Evolutionary conservation across 2,888 invertebrate genomes (phyloP).

Genomic region (Pyrochroa serraticornis): DNA sequence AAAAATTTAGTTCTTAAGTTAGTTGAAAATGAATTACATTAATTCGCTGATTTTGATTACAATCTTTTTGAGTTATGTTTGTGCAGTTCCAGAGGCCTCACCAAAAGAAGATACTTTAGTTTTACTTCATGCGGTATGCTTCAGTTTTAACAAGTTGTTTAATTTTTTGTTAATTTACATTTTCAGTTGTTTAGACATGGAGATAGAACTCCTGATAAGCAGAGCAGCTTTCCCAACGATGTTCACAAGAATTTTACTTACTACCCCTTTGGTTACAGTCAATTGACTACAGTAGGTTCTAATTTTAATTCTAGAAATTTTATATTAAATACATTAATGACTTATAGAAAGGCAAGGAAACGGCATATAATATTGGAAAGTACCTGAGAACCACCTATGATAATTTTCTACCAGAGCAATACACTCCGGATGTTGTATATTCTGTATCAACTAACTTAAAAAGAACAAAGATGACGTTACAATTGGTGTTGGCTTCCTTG

Average conservation of each 20-base stretch:
- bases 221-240: not conserved
- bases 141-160: too few relatives aligned
- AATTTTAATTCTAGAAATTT: not conserved
- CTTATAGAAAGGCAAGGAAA: slow-evolving; percentile 8
- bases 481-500: slow-evolving; percentile 3
- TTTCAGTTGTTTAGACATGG: slow-evolving; percentile 14
- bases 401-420: slow-evolving; percentile 2
- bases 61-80: too few relatives aligned
- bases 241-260: not conserved
- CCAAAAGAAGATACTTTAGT: slow-evolving; percentile 9
- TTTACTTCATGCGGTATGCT: slow-evolving; percentile 14
- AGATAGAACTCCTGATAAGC: slow-evolving; percentile 8
- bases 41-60: too few relatives aligned
- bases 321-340: not conserved
- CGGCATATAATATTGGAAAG: slow-evolving; percentile 4
- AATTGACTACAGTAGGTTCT: slow-evolving; percentile 1
- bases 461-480: slow-evolving; percentile 11
- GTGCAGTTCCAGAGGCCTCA: not conserved
- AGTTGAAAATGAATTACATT: too few relatives aligned
- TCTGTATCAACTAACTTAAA: slow-evolving; percentile 6
- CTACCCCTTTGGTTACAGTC: slow-evolving; percentile 6
- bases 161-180: too few relatives aligned
- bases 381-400: not conserved
- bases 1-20: too few relatives aligned
- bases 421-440: slow-evolving; percentile 6